Evolutionary conservation across 2,888 invertebrate species (phyloP).

Genomic region (Melikaiella ostensackeni): DNA sequence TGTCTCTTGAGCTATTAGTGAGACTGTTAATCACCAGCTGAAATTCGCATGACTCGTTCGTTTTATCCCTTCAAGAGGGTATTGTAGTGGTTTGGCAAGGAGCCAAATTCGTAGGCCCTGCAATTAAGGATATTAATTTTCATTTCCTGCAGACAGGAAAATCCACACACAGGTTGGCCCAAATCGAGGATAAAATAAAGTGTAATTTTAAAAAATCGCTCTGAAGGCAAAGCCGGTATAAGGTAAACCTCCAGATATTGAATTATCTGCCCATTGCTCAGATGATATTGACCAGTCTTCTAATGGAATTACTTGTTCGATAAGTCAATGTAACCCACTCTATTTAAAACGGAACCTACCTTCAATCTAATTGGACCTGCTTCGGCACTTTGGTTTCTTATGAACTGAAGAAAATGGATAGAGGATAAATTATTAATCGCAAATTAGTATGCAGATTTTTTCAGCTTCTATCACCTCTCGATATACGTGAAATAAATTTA

Average conservation of each 20-base stretch:
- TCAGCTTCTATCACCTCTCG: no score
- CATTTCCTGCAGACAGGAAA: slow-evolving; percentile 33
- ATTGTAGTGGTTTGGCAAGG: slow-evolving; percentile 34
- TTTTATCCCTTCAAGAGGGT: slow-evolving; percentile 32
- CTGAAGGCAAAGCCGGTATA: neutral
- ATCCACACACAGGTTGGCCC: neutral
- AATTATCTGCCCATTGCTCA: slow-evolving; percentile 27
- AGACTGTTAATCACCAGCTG: slow-evolving; percentile 27
- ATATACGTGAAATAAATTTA: no score
- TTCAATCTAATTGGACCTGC: neutral
- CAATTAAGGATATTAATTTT: slow-evolving; percentile 40
- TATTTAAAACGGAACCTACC: neutral
- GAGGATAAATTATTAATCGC: no score
- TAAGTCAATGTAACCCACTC: slow-evolving; percentile 10
- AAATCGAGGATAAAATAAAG: neutral
- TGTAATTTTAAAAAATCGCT: slow-evolving; percentile 12
- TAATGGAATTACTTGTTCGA: slow-evolving; percentile 30
- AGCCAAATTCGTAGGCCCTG: slow-evolving; percentile 35
- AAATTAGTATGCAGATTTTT: no score
- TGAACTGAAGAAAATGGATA: no score
- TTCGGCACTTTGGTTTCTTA: neutral
- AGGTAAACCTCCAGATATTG: neutral
- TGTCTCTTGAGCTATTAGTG: slow-evolving; percentile 21
- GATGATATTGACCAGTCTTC: slow-evolving; percentile 21
- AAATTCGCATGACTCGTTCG: slow-evolving; percentile 34